phyloP scores from a whole-genome alignment of 2,888 invertebrate genomes.

The Callyntrura sp. region DNA sequence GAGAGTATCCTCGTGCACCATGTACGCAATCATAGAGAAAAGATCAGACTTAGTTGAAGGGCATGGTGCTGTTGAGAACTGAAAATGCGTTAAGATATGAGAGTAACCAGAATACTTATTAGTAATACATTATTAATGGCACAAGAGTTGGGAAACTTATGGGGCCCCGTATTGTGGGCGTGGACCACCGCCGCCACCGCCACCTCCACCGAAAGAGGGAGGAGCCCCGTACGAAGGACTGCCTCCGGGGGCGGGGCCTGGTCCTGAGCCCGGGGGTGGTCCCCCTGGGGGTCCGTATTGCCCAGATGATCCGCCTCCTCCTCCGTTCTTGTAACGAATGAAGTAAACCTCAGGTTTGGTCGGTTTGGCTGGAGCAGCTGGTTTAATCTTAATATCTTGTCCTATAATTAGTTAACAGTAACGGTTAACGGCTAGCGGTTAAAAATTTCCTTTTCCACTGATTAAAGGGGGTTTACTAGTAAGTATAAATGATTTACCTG shows the following conservation, averaged over 20 bases:
- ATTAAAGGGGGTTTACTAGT: no score
- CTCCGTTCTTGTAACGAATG: slow-evolving; percentile 89
- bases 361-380: slow-evolving; percentile 91
- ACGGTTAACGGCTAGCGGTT: no score
- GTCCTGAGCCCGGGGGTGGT: slow-evolving; percentile 23
- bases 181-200: slow-evolving; percentile 50
- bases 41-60: slow-evolving; percentile 63
- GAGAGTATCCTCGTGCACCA: slow-evolving; percentile 23
- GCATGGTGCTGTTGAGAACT: slow-evolving; percentile 45
- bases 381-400: slow-evolving; percentile 91
- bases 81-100: slow-evolving; percentile 31
- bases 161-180: slow-evolving; percentile 68
- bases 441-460: no score
- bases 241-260: slow-evolving; percentile 48
- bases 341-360: slow-evolving; percentile 95
- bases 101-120: slow-evolving; percentile 17
- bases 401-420: no score
- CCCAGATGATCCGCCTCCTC: slow-evolving; percentile 56
- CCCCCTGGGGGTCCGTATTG: slow-evolving; percentile 68
- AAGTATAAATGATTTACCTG: no score
- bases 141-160: slow-evolving; percentile 28
- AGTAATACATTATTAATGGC: slow-evolving; percentile 33
- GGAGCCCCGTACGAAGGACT: slow-evolving; percentile 51
- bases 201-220: slow-evolving; percentile 48
- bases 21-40: slow-evolving; percentile 19